A percentile compares a stretch with the other conserved stretches of the same genome.
phyloP scores from a whole-genome alignment of 2,888 invertebrate genomes.

The Beris morrisii region DNA sequence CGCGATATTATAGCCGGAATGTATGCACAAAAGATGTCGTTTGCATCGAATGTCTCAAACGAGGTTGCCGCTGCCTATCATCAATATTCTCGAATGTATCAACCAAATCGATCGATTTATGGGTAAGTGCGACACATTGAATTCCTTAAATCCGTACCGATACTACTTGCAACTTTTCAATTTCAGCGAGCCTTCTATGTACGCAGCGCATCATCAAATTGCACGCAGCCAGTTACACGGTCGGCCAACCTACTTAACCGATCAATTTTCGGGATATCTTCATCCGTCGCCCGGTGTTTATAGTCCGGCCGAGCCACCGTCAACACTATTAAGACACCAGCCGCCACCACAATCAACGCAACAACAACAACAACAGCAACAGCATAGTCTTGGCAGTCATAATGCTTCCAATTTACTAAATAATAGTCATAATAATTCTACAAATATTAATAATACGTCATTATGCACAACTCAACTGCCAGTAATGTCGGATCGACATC shows the following conservation, averaged over 20 bases:
- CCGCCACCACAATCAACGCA: slow-evolving; percentile 11
- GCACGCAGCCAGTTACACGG: slow-evolving; percentile 42
- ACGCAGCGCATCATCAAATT: slow-evolving; percentile 40
- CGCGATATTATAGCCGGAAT: slow-evolving; percentile 39
- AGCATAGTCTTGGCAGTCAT: slow-evolving; percentile 12
- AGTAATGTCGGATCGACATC: slow-evolving; percentile 13
- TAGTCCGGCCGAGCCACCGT: slow-evolving; percentile 38
- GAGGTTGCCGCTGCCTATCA: slow-evolving; percentile 43
- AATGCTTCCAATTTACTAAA: slow-evolving; percentile 29
- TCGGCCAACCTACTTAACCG: slow-evolving; percentile 43
- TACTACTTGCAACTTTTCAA: neutral
- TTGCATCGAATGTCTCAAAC: slow-evolving; percentile 32
- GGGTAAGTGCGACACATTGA: slow-evolving; percentile 40
- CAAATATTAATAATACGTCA: slow-evolving; percentile 9
- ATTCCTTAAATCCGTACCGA: neutral
- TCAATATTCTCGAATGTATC: slow-evolving; percentile 14
- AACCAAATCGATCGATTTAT: slow-evolving; percentile 44
- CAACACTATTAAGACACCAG: slow-evolving; percentile 33
- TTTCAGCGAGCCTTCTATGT: slow-evolving; percentile 38
- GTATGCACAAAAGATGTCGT: slow-evolving; percentile 42
- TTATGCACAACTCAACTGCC: slow-evolving; percentile 29
- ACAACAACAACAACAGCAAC: slow-evolving; percentile 2
- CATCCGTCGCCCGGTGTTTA: slow-evolving; percentile 39
- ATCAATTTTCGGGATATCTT: slow-evolving; percentile 43
- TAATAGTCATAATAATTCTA: slow-evolving; percentile 34